Percentiles rank a stretch among this genome's conserved stretches.
phyloP scores from a whole-genome alignment of 2,797 vertebrate species.

The Acanthopagrus latus region DNA sequence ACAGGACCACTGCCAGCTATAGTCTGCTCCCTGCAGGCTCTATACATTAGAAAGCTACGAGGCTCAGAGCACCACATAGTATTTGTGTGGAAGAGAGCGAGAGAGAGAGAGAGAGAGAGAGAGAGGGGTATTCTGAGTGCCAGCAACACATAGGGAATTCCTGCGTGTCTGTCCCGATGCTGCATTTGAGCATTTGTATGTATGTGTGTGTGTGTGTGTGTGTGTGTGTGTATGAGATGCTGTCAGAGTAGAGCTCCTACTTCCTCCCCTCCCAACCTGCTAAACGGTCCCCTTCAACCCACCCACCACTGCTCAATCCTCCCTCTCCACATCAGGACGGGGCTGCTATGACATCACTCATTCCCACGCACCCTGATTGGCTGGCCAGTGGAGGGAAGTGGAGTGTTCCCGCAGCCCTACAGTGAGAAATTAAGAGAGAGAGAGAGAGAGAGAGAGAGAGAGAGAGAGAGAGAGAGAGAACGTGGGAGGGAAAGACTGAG shows the following conservation, averaged over 20 bases:
- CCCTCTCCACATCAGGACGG: slow-evolving; percentile 71
- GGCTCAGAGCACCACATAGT: slow-evolving; percentile 61
- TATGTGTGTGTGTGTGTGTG: slow-evolving; percentile 26
- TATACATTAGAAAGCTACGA: slow-evolving; percentile 59
- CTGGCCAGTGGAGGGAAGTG: slow-evolving; percentile 78
- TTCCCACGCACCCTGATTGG: slow-evolving; percentile 85
- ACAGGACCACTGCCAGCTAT: slow-evolving; percentile 65
- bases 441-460: slow-evolving; percentile 44
- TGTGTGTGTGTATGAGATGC: slow-evolving; percentile 45
- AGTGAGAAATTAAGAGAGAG: slow-evolving; percentile 70
- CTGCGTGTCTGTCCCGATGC: slow-evolving; percentile 65
- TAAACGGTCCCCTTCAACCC: slow-evolving; percentile 66
- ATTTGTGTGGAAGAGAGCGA: slow-evolving; percentile 55
- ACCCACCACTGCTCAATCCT: slow-evolving; percentile 55
- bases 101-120: slow-evolving; percentile 8
- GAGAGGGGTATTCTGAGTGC: slow-evolving; percentile 45
- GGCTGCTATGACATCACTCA: slow-evolving; percentile 88
- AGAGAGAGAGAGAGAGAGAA: slow-evolving; percentile 49
- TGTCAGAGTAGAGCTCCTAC: slow-evolving; percentile 57
- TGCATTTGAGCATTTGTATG: slow-evolving; percentile 34
- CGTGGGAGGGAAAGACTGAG: slow-evolving; percentile 52
- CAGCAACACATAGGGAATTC: slow-evolving; percentile 71
- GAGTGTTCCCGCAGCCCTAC: slow-evolving; percentile 83
- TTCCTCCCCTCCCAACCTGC: slow-evolving; percentile 63
- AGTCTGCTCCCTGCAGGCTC: slow-evolving; percentile 71